Evolutionary conservation across 1,140 invertebrate species (phyloP), one percentile per base, ranked within the genome.

Genomic region (Hylaeus volcanicus): DNA sequence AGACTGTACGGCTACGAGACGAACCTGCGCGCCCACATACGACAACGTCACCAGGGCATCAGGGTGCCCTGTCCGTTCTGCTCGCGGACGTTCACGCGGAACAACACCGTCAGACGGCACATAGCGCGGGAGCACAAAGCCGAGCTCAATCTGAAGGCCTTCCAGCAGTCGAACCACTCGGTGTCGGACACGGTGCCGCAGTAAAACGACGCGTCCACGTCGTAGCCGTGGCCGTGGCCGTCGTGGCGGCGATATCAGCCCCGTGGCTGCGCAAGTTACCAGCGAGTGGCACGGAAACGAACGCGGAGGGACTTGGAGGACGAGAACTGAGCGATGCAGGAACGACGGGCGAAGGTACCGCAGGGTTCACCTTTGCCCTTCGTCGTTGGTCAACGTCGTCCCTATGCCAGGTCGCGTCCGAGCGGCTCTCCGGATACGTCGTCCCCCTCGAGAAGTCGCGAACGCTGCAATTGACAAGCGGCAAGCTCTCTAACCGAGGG

Each of bases 1-100:
- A 95, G 97, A 88, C 94, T 98, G n/a, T 98, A 98, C 92, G 97
- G 97, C 58, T 98, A 98, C 92, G 97, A 98, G 94, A 98, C 97
- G 90, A 98, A 98, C 91, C 93, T 98, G 88, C 95, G 97, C 61
- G 97, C 97, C 63, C 97, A 98, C 92, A 98, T 98, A 90, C 94
- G 97, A 66, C 97, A 98, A 90, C 95, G 97, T 88, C 97, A 98
- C 93, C 97, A 98, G 93, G 97, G 97, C 61, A 98, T 98, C 82
- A 95, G 97, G 11, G 97, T 98, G 87, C 97, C 96, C 5, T 98
- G 97, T 92, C 97, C 97, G 41, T 97, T 97, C 92, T 98, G 97
- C 93, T 94, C 96, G 88, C 95, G 97, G 74, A 98, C 97, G n/a
- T 98, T 98, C 93, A 98, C 97, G 74, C 95, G 97, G 83, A 98